Evolutionary conservation across 2,797 vertebrate species (phyloP), one percentile per base, ranked within the genome.

Genomic region (Hypotaenidia okinawae): DNA sequence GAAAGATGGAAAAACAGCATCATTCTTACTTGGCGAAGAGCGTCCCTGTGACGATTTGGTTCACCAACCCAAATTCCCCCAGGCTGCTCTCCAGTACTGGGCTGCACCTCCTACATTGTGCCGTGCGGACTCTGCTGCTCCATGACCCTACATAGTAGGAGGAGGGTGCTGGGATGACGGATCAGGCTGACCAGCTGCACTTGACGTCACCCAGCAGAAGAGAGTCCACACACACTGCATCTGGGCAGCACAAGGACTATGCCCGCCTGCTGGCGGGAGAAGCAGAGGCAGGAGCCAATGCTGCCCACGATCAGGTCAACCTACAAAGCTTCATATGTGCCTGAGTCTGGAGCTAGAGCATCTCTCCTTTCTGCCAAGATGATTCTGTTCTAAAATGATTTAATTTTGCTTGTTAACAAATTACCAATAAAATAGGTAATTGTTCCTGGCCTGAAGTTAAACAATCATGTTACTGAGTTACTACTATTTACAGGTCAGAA

Each of bases 131-230:
- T 79, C 41, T 10, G 69, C 93, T 69, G 89, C 79, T 91, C 82
- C 87, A 81, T 92, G 82, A 92, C 94, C 89, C 94, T 91, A 91
- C 85, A 70, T 77, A 96, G 93, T 2, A 93, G 94, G 35, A 91
- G 87, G 39, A 95, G 78, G 52, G 23, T 91, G 82, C 64, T 63
- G 82, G 78, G 52, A 57, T 57, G 61, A 62, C 1, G 10, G 92
- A 7, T 43, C 61, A 33, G 72, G 77, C 69, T 80, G 89, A 62
- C 75, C 75, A 51, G 89, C 82, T 95, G 89, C 11, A 2, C 82
- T 51, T 85, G 93, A 94, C 61, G 28, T 93, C 91, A 95, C 3
- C 58, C 39, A 27, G 76, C 63, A 82, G 63, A 54, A 58, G 4
- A 39, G 35, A 39, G 80, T 63, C 61, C 82, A 11, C 8, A 2